Base-by-base conservation (phyloP, 92 coral and sea anemone genomes). In the Bergia puertoricense region DNA sequence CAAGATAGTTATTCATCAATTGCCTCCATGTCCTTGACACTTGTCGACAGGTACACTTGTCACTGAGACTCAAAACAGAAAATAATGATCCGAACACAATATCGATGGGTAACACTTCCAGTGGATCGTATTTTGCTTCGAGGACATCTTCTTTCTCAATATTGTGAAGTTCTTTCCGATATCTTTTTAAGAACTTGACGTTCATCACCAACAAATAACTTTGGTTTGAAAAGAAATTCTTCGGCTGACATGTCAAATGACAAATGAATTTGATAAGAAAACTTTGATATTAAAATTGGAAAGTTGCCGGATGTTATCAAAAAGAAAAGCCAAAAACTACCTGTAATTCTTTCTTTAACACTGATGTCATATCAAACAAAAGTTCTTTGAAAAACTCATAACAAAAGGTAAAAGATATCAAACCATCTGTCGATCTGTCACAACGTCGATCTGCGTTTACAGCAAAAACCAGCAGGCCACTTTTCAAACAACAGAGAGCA, bases 21-120 rank as follows among this genome's bases (percentile, higher is more conserved):
- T 45, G 77, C 69, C 85, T 90, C 95, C 97, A 96, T 42, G 88
- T 92, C 73, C 82, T 85, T 23, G 97, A 96, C 65, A 96, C 94
- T 15, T 91, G 79, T 84, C 97, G 91, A 65, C 93, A 94, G 20
- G 43, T 76, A 82, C 96, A 96, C 15, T 88, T 80, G 48, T 93
- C 91, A 73, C 72, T 80, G 72, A 94, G 69, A 22, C 66, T 90
- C 85, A 96, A 89, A 78, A 37, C 81, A 66, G 82, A 40, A 68
- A 96, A 90, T 66, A 96, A 83, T 43, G 78, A 76, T 54, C 86
- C 88, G 83, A 96, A 91, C n/a, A 91, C 59, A 30, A 92, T 88
- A 51, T 96, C 97, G 37, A 79, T 51, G 14, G 96, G 94, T 37
- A 91, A 77, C 48, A 59, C 79, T 40, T 54, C 87, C 18, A 88